Percentiles rank a stretch among this genome's conserved stretches.
phyloP scores from a whole-genome alignment of 2,797 vertebrate species.

The Benthosema pterotum region DNA sequence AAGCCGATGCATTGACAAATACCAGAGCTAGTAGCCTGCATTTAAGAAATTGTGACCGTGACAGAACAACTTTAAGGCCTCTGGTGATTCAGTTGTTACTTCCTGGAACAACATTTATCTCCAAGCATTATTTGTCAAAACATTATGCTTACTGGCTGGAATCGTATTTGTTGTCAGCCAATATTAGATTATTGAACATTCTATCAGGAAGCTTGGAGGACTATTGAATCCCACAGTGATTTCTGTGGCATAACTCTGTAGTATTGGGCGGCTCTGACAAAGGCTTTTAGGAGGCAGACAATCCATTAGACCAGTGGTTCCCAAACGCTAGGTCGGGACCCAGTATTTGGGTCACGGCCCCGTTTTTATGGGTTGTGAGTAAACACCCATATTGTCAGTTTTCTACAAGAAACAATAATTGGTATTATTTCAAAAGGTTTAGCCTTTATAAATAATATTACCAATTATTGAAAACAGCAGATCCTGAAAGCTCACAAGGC shows the following conservation, averaged over 20 bases:
- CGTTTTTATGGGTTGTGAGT: no score
- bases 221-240: slow-evolving; percentile 61
- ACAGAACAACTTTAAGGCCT: slow-evolving; percentile 11
- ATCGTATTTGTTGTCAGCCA: slow-evolving; percentile 51
- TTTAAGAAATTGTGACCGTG: slow-evolving; percentile 24
- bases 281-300: slow-evolving; percentile 79
- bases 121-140: slow-evolving; percentile 39
- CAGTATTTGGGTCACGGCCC: no score
- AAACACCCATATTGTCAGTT: no score
- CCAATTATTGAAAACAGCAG: no score
- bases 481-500: no score
- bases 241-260: slow-evolving; percentile 65
- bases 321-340: no score
- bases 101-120: slow-evolving; percentile 34
- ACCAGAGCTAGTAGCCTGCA: slow-evolving; percentile 15
- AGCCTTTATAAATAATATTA: no score
- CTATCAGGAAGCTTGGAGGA: slow-evolving; percentile 56
- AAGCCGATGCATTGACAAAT: slow-evolving; percentile 50
- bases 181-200: slow-evolving; percentile 52
- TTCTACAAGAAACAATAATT: no score
- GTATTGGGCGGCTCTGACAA: slow-evolving; percentile 65
- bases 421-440: no score
- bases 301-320: slow-evolving; percentile 81
- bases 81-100: slow-evolving; percentile 17
- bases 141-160: slow-evolving; percentile 43